These are phyloP conservation scores for Alces alces DNA, from an alignment of 2,113 vertebrate genomes.

Conservation along the genomic window DNA sequence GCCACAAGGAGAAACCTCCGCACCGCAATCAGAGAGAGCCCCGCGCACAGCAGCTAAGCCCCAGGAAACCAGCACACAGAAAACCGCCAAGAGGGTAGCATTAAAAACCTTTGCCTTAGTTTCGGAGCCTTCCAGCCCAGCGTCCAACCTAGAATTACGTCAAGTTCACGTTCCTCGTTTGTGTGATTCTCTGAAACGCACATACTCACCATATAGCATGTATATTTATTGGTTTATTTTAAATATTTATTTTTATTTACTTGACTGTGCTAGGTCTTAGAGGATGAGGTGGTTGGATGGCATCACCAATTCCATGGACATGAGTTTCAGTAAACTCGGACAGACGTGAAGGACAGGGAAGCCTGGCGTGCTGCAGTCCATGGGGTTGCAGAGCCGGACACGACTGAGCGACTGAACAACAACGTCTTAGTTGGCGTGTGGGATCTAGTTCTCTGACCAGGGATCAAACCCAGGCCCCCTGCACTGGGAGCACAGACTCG, in stretches of 20 bases:
- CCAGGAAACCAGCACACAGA: neutral
- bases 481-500: neutral
- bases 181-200: neutral
- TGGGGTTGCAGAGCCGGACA: accelerated
- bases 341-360: neutral
- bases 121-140: neutral
- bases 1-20: neutral
- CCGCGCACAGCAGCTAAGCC: accelerated
- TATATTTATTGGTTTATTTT: neutral
- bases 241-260: neutral
- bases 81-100: neutral
- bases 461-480: neutral
- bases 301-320: neutral
- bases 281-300: neutral
- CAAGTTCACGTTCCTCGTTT: neutral
- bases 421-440: neutral
- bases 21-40: neutral
- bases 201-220: neutral
- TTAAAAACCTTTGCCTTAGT: accelerated
- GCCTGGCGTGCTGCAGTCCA: neutral
- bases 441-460: neutral
- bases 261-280: neutral
- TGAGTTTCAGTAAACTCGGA: neutral
- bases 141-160: neutral
- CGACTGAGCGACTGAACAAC: neutral